phyloP scores from a whole-genome alignment of 2,888 invertebrate genomes.

The Agapostemon virescens region DNA sequence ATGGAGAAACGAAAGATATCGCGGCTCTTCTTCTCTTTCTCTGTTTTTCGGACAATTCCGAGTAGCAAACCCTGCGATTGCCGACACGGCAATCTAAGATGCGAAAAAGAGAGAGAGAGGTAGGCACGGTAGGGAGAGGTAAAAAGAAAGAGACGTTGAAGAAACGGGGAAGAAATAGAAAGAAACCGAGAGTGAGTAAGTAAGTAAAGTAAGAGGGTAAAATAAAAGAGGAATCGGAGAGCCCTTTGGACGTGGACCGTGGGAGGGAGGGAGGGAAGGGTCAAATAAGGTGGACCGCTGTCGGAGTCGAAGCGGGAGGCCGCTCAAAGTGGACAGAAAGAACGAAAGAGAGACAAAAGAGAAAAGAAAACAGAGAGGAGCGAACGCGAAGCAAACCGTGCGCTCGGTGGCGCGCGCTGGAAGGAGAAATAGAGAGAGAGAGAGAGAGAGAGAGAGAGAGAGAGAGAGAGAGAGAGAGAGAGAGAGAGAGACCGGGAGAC shows the following conservation, averaged over 20 bases:
- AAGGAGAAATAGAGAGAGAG: constrained; percentile 25
- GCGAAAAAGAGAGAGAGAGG: constrained; percentile 36
- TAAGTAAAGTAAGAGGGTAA: constrained; percentile 56
- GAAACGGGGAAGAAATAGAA: constrained; percentile 45
- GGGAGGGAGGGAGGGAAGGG: constrained; percentile 37
- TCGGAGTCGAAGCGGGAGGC: constrained; percentile 58
- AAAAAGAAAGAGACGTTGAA: constrained; percentile 33
- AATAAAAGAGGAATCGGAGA: constrained; percentile 53
- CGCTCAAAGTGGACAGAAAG: constrained; percentile 59
- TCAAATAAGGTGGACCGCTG: constrained; percentile 60
- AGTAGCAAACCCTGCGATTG: constrained; percentile 46
- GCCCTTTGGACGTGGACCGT: constrained; percentile 48
- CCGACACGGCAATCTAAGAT: constrained; percentile 45
- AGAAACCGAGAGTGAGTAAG: constrained; percentile 57
- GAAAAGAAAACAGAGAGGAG: constrained; percentile 47
- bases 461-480: constrained; percentile 26
- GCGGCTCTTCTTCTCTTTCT: background rate
- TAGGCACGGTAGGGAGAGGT: constrained; percentile 33
- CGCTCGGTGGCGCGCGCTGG: constrained; percentile 6
- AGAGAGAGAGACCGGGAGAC: constrained; percentile 17
- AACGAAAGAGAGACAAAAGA: constrained; percentile 52
- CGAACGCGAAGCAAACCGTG: constrained; percentile 38
- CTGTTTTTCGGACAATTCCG: constrained; percentile 47
- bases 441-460: constrained; percentile 14
- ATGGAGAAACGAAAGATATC: constrained; percentile 29